Conservation (phyloP, 2,113 vertebrate genomes). For the Hippoglossus stenolepis region DNA sequence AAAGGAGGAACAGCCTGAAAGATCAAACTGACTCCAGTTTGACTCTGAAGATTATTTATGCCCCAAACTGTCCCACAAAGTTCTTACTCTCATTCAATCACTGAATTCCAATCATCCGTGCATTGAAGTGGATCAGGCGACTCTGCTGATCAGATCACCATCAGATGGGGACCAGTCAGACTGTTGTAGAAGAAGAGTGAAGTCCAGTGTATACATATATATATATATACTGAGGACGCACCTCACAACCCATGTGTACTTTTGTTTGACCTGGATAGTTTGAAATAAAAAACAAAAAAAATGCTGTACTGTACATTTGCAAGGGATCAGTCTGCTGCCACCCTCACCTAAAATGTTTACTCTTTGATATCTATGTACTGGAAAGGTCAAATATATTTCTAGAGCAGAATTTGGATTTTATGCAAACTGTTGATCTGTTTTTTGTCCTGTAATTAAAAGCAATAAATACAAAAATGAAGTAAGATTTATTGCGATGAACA, state of each 20-base stretch:
- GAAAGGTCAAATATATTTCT: constrained; percentile 97
- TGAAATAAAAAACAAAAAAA: background rate
- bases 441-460: constrained; percentile 91
- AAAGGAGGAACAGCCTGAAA: background rate
- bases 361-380: constrained; percentile 95
- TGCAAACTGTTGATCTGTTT: constrained; percentile 89
- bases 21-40: background rate
- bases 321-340: constrained; percentile 81
- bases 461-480: constrained; percentile 86
- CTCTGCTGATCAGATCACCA: background rate
- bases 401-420: constrained; percentile 93
- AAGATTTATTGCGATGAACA: too few relatives aligned
- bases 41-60: background rate
- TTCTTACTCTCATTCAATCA: constrained; percentile 11
- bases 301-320: constrained; percentile 90
- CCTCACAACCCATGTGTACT: constrained; percentile 32
- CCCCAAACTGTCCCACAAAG: background rate
- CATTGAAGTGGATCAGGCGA: constrained; percentile 26
- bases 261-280: constrained; percentile 22
- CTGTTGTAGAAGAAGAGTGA: constrained; percentile 1
- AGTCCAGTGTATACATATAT: background rate
- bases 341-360: constrained; percentile 93
- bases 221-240: constrained; percentile 15
- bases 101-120: background rate
- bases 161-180: constrained; percentile 12